Evolutionary conservation across 2,797 vertebrate genomes (phyloP).

Genomic region (Ctenopoma kingsleyae): DNA sequence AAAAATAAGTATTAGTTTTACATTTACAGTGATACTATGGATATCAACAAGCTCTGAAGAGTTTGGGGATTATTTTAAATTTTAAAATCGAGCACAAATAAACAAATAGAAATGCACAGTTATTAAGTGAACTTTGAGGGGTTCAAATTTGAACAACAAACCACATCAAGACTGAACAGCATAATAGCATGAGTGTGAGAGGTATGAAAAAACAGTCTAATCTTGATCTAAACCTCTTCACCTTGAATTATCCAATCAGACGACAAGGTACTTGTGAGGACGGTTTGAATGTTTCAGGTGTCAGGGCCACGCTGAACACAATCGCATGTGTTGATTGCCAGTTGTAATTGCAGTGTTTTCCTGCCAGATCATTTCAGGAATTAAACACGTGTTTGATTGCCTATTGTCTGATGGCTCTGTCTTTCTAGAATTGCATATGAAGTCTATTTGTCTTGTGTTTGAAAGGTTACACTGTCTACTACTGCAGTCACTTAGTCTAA

Average conservation of each 20-base stretch:
- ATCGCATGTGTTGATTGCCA: slow-evolving; percentile 52
- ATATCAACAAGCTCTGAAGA: too few species aligned
- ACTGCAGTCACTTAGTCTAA: background rate
- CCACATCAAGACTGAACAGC: background rate
- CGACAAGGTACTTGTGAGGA: slow-evolving; percentile 16
- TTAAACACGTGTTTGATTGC: slow-evolving; percentile 51
- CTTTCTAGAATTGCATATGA: slow-evolving; percentile 2
- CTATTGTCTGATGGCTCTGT: slow-evolving; percentile 31
- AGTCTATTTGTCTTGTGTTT: background rate
- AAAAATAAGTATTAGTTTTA: too few species aligned
- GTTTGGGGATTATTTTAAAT: too few species aligned
- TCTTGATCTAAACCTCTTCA: slow-evolving; percentile 33
- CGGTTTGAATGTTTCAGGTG: slow-evolving; percentile 13
- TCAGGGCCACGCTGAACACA: slow-evolving; percentile 18
- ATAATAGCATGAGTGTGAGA: slow-evolving; percentile 6
- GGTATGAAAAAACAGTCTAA: background rate
- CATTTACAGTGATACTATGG: too few species aligned
- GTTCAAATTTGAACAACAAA: rapidly evolving
- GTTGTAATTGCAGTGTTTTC: slow-evolving; percentile 17
- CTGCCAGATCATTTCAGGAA: slow-evolving; percentile 30
- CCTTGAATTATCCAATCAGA: slow-evolving; percentile 59
- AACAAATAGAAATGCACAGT: too few species aligned
- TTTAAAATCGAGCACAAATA: too few species aligned
- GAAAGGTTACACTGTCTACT: slow-evolving; percentile 9
- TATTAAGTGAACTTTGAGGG: too few species aligned